Evolutionary conservation across 2,797 vertebrate species (phyloP), one percentile per base, ranked within the genome.

Genomic region (Kryptolebias ocellatus): DNA sequence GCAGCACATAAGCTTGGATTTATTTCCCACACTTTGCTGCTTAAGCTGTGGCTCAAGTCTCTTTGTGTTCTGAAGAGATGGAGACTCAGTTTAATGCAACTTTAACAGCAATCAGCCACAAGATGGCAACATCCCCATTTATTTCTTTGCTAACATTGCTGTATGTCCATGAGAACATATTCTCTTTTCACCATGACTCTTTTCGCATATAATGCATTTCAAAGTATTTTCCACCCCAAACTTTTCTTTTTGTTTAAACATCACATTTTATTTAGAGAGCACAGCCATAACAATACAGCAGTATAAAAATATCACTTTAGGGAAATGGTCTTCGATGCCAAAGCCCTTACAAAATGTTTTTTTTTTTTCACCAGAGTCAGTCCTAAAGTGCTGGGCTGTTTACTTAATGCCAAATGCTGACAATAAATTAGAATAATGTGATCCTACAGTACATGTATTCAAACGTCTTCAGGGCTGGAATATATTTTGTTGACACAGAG

Each of bases 91-190:
- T 29, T 34, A 1, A 47, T 2, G 29, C 3, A 9, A 44, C 5
- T 57, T 61, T 71, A 31, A 45, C 39, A 53, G 20, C 50, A 1
- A 20, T 5, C 16, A 0, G n/a, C 90, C 91, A 92, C 87, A 79
- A 90, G 91, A 89, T 91, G 91, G 90, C 85, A 15, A 83, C 80
- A 75, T 87, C 67, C 66, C 31, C 88, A 79, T 79, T 78, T 51
- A 44, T 42, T 68, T 78, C 57, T 50, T 54, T 29, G 7, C 42
- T 55, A 20, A 42, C 59, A 42, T 5, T 24, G 27, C 45, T 58
- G 29, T 60, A 14, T 10, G 27, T 3, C 46, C 39, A 55, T 31
- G 37, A 60, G 50, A 45, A 59, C 52, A 24, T 56, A 55, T 55
- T 18, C 34, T 42, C 58, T 46, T 60, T 69, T 67, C 39, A 73